Base-by-base conservation (phyloP, 2,113 vertebrate genomes). In the Dermatemys mawii region DNA sequence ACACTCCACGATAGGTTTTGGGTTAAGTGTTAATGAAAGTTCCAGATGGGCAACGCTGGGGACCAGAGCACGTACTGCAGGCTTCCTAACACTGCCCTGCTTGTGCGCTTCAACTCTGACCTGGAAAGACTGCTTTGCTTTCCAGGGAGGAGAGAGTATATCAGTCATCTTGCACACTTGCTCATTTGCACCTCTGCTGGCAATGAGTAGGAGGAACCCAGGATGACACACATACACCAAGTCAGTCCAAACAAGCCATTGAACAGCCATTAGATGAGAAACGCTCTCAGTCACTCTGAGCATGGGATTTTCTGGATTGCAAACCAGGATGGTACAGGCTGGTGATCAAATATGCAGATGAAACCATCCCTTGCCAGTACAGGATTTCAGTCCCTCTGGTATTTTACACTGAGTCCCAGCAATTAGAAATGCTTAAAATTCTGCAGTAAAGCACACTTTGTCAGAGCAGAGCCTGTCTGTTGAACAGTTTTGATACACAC, bases 11-110 rank as follows among this genome's bases (percentile, higher is more conserved):
- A n/a, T n/a, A n/a, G n/a, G n/a, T n/a, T n/a, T n/a, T n/a, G n/a
- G n/a, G n/a, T n/a, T n/a, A n/a, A n/a, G n/a, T 90, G 90, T 41
- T 87, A 94, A 96, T 93, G 93, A 89, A 94, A 95, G 92, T 90
- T 86, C 94, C 93, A 95, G 87, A 87, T 93, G 14, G 9, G 57
- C 57, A 89, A 92, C 84, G 93, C 88, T 91, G 92, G 92, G 73
- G 76, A 41, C 49, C 84, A 84, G 84, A 96, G 87, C 84, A 92
- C 53, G 44, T 46, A 76, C 73, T 46, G 26, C 24, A 16, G 6
- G 38, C 73, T 92, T 92, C 91, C 87, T 97, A 78, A 87, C 91
- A 41, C 0, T 0, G 80, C 84, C 93, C 96, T 93, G 80, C 92
- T 89, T 94, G 10, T 46, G 81, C 94, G 87, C 88, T 82, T 90